A percentile compares a stretch with the other conserved stretches of the same genome.
phyloP scores from a whole-genome alignment of 2,888 invertebrate species.

The Aspidapion aeneum region DNA sequence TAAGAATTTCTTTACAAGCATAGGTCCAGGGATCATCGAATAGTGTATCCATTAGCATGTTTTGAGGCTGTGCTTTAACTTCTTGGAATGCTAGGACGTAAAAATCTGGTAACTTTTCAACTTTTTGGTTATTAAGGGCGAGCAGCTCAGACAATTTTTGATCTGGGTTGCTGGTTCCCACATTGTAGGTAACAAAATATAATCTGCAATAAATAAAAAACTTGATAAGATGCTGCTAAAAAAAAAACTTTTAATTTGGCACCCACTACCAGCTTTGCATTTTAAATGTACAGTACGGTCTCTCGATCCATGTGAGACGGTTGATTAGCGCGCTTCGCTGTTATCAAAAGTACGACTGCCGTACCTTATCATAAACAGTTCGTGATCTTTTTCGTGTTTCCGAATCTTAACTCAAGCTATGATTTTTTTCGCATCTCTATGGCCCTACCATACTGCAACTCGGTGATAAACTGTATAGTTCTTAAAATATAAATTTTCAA shows the following conservation, averaged over 20 bases:
- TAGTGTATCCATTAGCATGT: slow-evolving; percentile 74
- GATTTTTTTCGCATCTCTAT: too few relatives aligned
- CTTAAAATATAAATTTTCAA: too few relatives aligned
- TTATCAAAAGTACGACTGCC: too few relatives aligned
- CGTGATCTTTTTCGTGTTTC: too few relatives aligned
- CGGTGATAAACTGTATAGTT: too few relatives aligned
- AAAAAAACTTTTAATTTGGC: not conserved
- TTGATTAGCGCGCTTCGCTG: too few relatives aligned
- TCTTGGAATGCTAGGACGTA: slow-evolving; percentile 86
- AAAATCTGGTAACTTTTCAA: slow-evolving; percentile 73
- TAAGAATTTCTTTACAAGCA: slow-evolving; percentile 65
- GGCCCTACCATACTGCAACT: too few relatives aligned
- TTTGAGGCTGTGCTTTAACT: slow-evolving; percentile 84
- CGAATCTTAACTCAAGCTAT: too few relatives aligned
- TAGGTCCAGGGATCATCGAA: slow-evolving; percentile 85
- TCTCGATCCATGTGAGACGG: too few relatives aligned
- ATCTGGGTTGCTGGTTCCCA: slow-evolving; percentile 76
- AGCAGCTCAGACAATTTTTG: slow-evolving; percentile 67
- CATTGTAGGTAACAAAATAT: slow-evolving; percentile 88
- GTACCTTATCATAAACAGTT: too few relatives aligned
- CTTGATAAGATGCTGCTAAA: not conserved
- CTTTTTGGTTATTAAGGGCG: slow-evolving; percentile 53
- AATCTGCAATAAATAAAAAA: slow-evolving; percentile 54
- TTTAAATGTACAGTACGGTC: too few relatives aligned
- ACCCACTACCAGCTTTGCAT: not conserved